Base-by-base conservation (phyloP, 2,888 invertebrate species). In the Volucella inanis region DNA sequence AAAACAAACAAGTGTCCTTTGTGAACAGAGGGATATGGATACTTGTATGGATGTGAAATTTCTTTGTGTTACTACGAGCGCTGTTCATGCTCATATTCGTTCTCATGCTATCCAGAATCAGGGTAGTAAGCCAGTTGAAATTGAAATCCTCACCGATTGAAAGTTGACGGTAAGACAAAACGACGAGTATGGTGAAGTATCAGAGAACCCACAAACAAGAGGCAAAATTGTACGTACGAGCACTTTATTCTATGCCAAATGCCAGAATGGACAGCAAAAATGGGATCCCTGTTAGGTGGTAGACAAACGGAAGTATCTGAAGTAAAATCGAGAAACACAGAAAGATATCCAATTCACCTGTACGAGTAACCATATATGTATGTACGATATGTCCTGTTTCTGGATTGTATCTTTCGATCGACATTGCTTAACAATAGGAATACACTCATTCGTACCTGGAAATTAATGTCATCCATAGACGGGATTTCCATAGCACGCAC, bases 301-400 rank as follows among this genome's bases (percentile, higher is more conserved):
- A 52, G 61, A 22, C 18, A 14, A 50, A 8, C 8, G 38, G 3
- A 38, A 22, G 45, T 9, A 54, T 52, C 15, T 70, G n/a, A 72
- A 45, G 15, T 12, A 41, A 43, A 43, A 71, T 59, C 22, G 55
- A 64, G 31, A 65, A 64, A 65, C 18, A 72, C 72, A 64, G 57
- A 57, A 38, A 67, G 64, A 70, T 59, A 76, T 81, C 59, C 62
- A 81, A 76, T 81, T 76, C 76, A 76, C 82, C 72, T 83, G 82
- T 83, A 62, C 55, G 55, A 31, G 6, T 31, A 6, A 6, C 6
- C 6, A 31, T 31, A 15, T 55, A 31, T 41, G 38, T 22, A 22
- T 54, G n/a, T 45, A 39, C 8, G 15, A 15, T 62, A 54, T 76
- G 70, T 72, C 61, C 50, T 50, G 38, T 75, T 49, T 55, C 14